These are phyloP conservation scores for Lepisosteus oculatus DNA, from an alignment of 2,113 vertebrate genomes.

Conservation along the genomic window DNA sequence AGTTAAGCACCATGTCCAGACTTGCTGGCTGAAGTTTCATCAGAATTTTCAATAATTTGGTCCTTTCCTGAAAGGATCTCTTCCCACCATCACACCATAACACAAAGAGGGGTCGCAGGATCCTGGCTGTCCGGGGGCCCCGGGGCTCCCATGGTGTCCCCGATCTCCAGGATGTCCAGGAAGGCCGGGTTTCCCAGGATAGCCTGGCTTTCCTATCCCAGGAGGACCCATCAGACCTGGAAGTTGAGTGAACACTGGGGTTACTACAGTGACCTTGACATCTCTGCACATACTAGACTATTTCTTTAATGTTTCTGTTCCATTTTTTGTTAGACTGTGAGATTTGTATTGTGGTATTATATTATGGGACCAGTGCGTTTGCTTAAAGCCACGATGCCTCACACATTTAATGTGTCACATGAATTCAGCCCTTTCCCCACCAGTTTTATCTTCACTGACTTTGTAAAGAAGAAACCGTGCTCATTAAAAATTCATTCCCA, in stretches of 20 bases:
- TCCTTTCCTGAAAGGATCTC: conserved; percentile 90
- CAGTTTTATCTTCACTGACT: too few species aligned
- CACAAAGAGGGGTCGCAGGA: conserved; percentile 88
- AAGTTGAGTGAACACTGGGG: background rate
- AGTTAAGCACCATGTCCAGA: conserved; percentile 65
- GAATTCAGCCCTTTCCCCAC: too few species aligned
- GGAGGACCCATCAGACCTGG: conserved; percentile 83
- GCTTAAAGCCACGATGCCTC: too few species aligned
- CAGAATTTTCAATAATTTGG: conserved; percentile 81
- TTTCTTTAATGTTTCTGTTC: too few species aligned
- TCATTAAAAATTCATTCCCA: too few species aligned
- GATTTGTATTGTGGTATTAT: too few species aligned
- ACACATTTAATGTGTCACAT: too few species aligned
- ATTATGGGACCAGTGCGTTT: too few species aligned
- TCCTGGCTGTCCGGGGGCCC: conserved; percentile 80
- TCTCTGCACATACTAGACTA: too few species aligned
- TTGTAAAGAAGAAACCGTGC: too few species aligned
- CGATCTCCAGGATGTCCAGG: conserved; percentile 80
- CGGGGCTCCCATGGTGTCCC: conserved; percentile 78
- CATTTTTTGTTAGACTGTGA: too few species aligned
- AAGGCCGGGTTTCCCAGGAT: conserved; percentile 73
- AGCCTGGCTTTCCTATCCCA: conserved; percentile 80
- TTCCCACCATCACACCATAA: conserved; percentile 80
- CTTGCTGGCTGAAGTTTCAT: conserved; percentile 41
- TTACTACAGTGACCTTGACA: background rate